These are phyloP conservation scores for Rhagologus leucostigma DNA, from an alignment of 2,113 vertebrate species.

Conservation along the genomic window DNA sequence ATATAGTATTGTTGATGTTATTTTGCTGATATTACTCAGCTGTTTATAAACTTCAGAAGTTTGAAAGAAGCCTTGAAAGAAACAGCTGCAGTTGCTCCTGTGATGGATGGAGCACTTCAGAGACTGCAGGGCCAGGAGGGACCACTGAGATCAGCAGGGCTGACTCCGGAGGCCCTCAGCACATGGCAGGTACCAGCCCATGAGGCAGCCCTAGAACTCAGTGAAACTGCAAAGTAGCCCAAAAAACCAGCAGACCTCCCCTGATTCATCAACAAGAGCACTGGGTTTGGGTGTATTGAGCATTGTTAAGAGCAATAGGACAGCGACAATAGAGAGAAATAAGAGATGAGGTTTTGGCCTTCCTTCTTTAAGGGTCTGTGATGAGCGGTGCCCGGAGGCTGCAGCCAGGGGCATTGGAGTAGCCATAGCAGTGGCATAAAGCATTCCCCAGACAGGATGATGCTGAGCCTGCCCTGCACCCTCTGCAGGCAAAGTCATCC, in stretches of 20 bases:
- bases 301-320: not conserved
- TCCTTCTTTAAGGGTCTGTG: not conserved
- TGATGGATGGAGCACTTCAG: not conserved
- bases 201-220: not conserved
- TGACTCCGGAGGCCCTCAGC: not conserved
- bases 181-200: not conserved
- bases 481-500: not conserved
- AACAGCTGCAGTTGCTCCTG: not conserved
- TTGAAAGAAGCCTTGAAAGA: not conserved
- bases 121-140: not conserved
- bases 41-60: not conserved
- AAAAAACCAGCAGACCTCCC: not conserved
- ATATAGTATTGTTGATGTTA: not conserved
- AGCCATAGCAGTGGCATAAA: not conserved
- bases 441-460: not conserved
- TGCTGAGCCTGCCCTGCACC: not conserved
- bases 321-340: not conserved
- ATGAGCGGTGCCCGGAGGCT: fast-evolving
- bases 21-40: not conserved
- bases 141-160: not conserved
- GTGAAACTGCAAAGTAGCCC: not conserved
- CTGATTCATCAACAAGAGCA: not conserved
- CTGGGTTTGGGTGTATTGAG: not conserved
- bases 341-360: not conserved
- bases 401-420: not conserved